Evolutionary conservation across 2,888 invertebrate species (phyloP), one percentile per base, ranked within the genome.

Genomic region (Amphipoea oculea): DNA sequence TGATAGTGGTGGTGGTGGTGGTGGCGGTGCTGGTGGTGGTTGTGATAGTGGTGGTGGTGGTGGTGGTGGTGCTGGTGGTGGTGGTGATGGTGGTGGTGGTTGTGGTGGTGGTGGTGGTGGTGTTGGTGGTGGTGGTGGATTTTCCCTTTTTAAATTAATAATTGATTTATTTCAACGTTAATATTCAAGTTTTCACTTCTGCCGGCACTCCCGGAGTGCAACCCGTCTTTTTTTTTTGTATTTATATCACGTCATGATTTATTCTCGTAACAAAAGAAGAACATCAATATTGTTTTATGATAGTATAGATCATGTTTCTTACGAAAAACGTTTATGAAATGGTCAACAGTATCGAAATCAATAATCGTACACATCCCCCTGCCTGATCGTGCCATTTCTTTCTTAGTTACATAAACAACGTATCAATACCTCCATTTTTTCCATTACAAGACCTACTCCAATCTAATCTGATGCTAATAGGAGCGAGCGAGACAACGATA

Each of bases 401-500:
- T 51, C 7, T 4, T 12, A 14, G 23, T 40, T 72, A 17, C 20
- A 12, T 48, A 54, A 36, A 75, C 54, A 63, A 81, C 14, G 71
- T 57, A 78, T 79, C 77, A 76, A 63, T 79, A 57, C 11, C 66
- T 57, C 36, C 48, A 63, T 40, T 70, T 79, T 77, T 82, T 79
- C 72, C 71, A 78, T 85, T 78, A 71, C 57, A 68, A 76, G 20
- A 66, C 68, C 67, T 72, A n/a, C 73, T 81, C 63, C 17, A 72
- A 75, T 82, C 75, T 81, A 82, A 88, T 76, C 74, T 71, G 66
- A 76, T 85, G 71, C 62, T 87, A 80, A 87, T 74, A 80, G 74
- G 85, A 77, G 76, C 51, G 79, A 82, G 83, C 62, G 83, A 82
- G 82, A 82, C 83, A 73, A 54, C 86, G 72, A 66, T 86, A 85